Percentiles rank a stretch among this genome's conserved stretches.
Evolutionary conservation across 2,113 vertebrate genomes (phyloP).

Genomic region (Campylomormyrus numenius): DNA sequence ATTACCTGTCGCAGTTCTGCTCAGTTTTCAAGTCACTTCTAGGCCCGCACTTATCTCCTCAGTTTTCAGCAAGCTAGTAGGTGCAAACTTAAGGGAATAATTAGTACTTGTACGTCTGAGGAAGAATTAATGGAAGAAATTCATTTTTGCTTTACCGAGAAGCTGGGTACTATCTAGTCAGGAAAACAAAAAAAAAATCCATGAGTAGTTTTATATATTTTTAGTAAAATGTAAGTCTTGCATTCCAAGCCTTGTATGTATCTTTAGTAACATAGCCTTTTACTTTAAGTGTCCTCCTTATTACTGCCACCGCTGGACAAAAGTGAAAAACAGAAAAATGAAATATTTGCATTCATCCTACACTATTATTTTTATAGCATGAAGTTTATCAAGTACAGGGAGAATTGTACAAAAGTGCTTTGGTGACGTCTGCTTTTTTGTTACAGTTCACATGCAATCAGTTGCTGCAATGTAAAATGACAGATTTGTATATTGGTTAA

Average conservation of each 20-base stretch:
- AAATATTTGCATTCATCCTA: constrained; percentile 54
- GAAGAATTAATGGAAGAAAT: constrained; percentile 28
- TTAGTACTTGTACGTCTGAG: not conserved
- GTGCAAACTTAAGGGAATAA: constrained; percentile 58
- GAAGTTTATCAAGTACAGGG: constrained; percentile 62
- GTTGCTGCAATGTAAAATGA: constrained; percentile 65
- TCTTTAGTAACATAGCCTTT: constrained; percentile 57
- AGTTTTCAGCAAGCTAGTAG: constrained; percentile 48
- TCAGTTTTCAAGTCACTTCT: constrained; percentile 48
- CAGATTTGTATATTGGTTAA: constrained; percentile 75
- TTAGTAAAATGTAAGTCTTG: constrained; percentile 61
- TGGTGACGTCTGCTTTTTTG: constrained; percentile 49
- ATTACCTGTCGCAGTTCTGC: constrained; percentile 15
- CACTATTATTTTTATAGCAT: constrained; percentile 61
- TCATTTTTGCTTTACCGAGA: constrained; percentile 46
- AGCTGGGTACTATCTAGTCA: constrained; percentile 49
- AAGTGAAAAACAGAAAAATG: constrained; percentile 45
- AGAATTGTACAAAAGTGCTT: constrained; percentile 57
- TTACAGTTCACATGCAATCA: constrained; percentile 65
- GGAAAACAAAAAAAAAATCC: constrained; percentile 41
- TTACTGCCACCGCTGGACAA: constrained; percentile 53
- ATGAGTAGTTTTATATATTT: constrained; percentile 60
- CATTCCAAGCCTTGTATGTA: constrained; percentile 68
- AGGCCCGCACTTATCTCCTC: constrained; percentile 61
- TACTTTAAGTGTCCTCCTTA: constrained; percentile 54